Percentiles rank a stretch among this genome's conserved stretches.
These are phyloP conservation scores for Macaca fascicularis DNA, from an alignment of 2,113 vertebrate genomes.

Conservation along the genomic window DNA sequence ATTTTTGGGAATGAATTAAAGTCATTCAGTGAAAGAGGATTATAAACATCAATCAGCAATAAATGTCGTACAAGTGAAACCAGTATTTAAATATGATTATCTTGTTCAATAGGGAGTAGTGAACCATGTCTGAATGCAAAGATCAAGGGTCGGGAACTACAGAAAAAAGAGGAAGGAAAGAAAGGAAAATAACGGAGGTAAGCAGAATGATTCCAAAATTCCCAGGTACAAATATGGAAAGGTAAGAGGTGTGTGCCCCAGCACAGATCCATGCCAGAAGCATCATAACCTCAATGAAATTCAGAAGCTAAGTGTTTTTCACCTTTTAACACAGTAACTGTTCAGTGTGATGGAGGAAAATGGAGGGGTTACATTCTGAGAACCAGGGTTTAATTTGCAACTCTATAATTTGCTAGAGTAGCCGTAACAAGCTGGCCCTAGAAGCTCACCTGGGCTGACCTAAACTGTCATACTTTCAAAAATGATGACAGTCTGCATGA, in stretches of 20 bases:
- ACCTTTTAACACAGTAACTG: background rate
- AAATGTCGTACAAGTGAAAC: background rate
- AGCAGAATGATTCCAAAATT: background rate
- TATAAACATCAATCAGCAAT: background rate
- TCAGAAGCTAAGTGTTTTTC: background rate
- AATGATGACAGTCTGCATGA: background rate
- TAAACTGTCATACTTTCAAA: background rate
- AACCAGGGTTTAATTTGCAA: background rate
- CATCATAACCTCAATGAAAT: background rate
- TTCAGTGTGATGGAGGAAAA: background rate
- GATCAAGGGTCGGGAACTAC: background rate
- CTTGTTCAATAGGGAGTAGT: background rate
- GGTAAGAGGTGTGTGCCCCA: accelerated
- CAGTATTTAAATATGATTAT: background rate
- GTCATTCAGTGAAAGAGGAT: background rate
- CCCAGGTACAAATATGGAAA: background rate
- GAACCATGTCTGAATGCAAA: background rate
- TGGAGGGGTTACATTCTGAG: background rate
- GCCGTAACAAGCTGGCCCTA: background rate
- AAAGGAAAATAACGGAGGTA: background rate
- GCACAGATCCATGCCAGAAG: background rate
- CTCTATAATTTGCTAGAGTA: background rate
- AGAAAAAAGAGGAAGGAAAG: background rate
- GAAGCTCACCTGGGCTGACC: background rate
- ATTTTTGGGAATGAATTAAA: background rate